Evolutionary conservation across 2,797 vertebrate species (phyloP), one percentile per base, ranked within the genome.

Genomic region (Naso thynnoides): DNA sequence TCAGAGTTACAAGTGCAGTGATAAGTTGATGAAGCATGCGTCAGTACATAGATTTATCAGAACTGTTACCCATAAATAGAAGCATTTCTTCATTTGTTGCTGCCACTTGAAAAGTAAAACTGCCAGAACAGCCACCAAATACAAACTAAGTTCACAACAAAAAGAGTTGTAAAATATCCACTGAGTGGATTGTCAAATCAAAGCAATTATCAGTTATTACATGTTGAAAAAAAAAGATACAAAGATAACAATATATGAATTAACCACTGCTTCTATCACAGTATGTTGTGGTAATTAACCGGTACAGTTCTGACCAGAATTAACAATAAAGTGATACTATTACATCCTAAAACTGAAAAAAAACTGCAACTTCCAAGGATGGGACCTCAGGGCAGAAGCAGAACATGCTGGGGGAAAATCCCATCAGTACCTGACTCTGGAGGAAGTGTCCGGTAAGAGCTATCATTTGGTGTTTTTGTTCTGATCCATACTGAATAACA

Each of bases 401-500:
- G 21, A 47, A 14, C 5, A 23, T 13, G 21, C 45, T 23, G 45
- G 21, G 23, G 21, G 45, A 11, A 26, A 19, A 49, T 55, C 36
- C 67, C 45, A 53, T 58, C 38, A 50, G 38, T 23, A 29, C 3
- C 26, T 13, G 48, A 18, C 66, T 47, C 11, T 33, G 56, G n/a
- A 54, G 44, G n/a, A 59, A 27, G 48, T 59, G 62, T 8, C 29
- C 21, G 39, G 66, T 41, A 26, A 70, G n/a, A 58, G 24, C 44
- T 47, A 39, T 45, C 49, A 62, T 77, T 53, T 41, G 47, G 48
- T 64, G 39, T 21, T 54, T 15, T 48, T 77, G 38, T 36, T 24
- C 33, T 14, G 16, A 14, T 6, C 21, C 56, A 26, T 47, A 27
- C 42, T 31, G 38, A 6, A 47, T 27, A 49, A 57, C 49, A 59